Evolutionary conservation across 2,888 invertebrate genomes (phyloP).

Genomic region (Tromatobia lineatoria): DNA sequence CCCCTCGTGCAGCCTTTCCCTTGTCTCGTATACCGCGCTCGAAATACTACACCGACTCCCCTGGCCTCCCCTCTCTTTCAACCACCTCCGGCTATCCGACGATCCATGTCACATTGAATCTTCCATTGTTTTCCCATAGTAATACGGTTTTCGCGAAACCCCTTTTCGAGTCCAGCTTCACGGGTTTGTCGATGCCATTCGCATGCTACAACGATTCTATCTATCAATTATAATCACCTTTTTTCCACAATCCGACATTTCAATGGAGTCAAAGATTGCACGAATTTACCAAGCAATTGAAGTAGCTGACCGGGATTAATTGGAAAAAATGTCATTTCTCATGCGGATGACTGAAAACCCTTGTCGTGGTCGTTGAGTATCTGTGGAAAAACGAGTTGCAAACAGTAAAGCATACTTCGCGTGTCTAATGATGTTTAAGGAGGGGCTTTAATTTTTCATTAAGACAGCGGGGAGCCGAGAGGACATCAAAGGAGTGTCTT

Average conservation of each 20-base stretch:
- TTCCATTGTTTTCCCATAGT: constrained; percentile 79
- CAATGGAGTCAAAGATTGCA: constrained; percentile 34
- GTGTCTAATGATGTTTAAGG: constrained; percentile 85
- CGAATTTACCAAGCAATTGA: constrained; percentile 5
- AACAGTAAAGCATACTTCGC: constrained; percentile 80
- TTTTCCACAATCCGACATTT: constrained; percentile 35
- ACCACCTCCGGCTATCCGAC: constrained; percentile 72
- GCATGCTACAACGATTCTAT: constrained; percentile 49
- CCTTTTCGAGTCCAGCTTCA: constrained; percentile 45
- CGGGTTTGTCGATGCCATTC: constrained; percentile 49
- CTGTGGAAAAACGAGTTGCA: constrained; percentile 62
- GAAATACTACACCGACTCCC: constrained; percentile 29
- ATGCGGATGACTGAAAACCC: not conserved
- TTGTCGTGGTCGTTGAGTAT: constrained; percentile 18
- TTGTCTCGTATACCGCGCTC: constrained; percentile 42
- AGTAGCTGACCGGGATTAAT: not conserved
- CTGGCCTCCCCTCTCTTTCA: constrained; percentile 33
- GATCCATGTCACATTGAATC: constrained; percentile 76
- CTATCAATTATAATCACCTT: constrained; percentile 45
- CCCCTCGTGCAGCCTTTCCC: constrained; percentile 63
- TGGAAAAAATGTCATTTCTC: constrained; percentile 10
- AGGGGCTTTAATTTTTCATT: constrained; percentile 85
- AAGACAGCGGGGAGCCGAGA: constrained; percentile 77
- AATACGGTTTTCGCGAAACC: constrained; percentile 73
- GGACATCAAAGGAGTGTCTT: constrained; percentile 83